Evolutionary conservation across 2,888 invertebrate genomes (phyloP), one percentile per base, ranked within the genome.

Genomic region (Luffia ferchaultella): DNA sequence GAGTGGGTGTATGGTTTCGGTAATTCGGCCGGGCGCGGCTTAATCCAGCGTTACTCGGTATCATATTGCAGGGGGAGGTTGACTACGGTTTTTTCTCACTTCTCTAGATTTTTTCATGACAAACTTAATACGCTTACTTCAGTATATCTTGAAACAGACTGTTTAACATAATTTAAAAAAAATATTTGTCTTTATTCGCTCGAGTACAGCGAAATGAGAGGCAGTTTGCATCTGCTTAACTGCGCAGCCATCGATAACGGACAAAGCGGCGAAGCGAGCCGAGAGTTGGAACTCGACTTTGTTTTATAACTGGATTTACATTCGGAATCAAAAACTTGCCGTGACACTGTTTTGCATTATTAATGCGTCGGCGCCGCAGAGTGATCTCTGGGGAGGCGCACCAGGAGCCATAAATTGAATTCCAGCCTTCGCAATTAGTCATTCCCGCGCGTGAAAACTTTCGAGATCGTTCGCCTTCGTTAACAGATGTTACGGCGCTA

Each of bases 341-440:
- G 79, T 82, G 82, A 83, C 83, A 83, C 80, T 82, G 82, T 83
- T 83, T 83, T 83, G 82, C 83, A 83, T 83, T 83, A 83, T 79
- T 83, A 83, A 82, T 82, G 79, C 76, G 78, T 76, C 70, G 70
- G 73, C 71, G 70, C 73, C 67, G 74, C 76, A 18, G 30, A 42
- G 72, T 77, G 80, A 82, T 82, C 79, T 79, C 80, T 68, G 72
- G 65, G 69, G 76, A 79, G 77, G 74, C 76, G 72, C 71, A 79
- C 79, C 78, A 80, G 79, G 75, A 78, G 76, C 78, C 70, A 82
- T 80, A 82, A 83, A 83, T 83, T 82, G 82, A 80, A 83, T 83
- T 79, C 75, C 76, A 78, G 76, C 80, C 79, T 80, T 82, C 78
- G 82, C 82, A 83, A 83, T 83, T 83, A 82, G 82, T 82, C 79